These are phyloP conservation scores for Chromis chromis DNA, from an alignment of 2,797 vertebrate species.

Conservation along the genomic window DNA sequence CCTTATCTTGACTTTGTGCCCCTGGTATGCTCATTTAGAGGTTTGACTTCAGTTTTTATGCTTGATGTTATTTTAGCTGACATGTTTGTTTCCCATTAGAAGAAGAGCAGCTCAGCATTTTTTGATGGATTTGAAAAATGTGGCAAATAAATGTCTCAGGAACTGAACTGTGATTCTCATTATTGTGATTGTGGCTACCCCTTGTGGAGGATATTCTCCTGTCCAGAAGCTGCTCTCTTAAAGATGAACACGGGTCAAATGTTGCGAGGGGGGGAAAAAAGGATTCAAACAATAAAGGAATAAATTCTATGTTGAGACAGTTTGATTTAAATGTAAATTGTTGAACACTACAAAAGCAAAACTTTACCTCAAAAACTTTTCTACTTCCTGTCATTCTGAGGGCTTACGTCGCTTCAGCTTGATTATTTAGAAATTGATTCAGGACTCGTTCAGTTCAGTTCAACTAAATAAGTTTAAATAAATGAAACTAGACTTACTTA, in stretches of 20 bases:
- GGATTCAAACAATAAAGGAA: background rate
- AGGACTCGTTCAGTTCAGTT: no score
- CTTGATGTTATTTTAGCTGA: slow-evolving; percentile 47
- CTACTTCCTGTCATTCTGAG: no score
- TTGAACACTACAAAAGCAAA: background rate
- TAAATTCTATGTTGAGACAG: background rate
- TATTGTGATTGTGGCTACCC: slow-evolving; percentile 77
- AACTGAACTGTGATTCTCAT: slow-evolving; percentile 66
- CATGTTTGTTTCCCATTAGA: slow-evolving; percentile 19
- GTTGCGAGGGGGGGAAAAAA: background rate
- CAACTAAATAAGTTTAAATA: no score
- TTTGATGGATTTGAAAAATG: slow-evolving; percentile 64
- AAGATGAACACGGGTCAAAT: slow-evolving; percentile 18
- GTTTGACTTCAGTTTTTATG: slow-evolving; percentile 37
- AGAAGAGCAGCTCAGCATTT: slow-evolving; percentile 46
- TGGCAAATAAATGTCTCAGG: slow-evolving; percentile 83
- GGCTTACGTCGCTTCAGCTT: background rate
- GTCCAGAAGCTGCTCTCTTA: slow-evolving; percentile 13
- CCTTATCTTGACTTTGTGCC: slow-evolving; percentile 33
- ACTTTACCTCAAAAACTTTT: background rate
- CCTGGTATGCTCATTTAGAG: slow-evolving; percentile 22
- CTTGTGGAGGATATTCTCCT: slow-evolving; percentile 71
- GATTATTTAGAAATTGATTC: background rate
- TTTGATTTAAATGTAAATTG: background rate
- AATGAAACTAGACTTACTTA: no score